These are phyloP conservation scores for Eilema caniola DNA, from an alignment of 2,888 invertebrate species.

Conservation along the genomic window DNA sequence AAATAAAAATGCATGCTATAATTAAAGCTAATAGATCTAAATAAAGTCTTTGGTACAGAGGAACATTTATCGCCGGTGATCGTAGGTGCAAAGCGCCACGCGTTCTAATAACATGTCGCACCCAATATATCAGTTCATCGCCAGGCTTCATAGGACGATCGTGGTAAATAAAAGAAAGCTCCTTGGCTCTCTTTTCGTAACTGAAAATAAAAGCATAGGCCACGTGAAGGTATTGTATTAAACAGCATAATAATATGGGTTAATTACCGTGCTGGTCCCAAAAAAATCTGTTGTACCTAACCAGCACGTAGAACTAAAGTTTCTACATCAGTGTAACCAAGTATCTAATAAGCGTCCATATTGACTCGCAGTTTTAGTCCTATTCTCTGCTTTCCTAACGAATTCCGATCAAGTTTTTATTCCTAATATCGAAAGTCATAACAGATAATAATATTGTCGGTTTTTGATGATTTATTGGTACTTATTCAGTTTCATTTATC, in stretches of 20 bases:
- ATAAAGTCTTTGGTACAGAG: conserved; percentile 19
- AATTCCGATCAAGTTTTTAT: too few relatives aligned
- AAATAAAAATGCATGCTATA: not conserved
- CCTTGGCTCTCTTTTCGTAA: conserved; percentile 56
- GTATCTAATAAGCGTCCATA: not conserved
- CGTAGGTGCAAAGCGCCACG: conserved; percentile 20
- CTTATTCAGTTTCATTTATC: too few relatives aligned
- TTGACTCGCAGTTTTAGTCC: too few relatives aligned
- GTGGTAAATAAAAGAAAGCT: conserved; percentile 63
- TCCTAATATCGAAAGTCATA: too few relatives aligned
- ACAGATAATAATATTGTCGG: too few relatives aligned
- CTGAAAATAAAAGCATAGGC: conserved; percentile 45
- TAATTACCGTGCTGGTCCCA: not conserved
- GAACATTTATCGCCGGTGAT: conserved; percentile 15
- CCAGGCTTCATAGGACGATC: conserved; percentile 57
- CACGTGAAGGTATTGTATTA: not conserved
- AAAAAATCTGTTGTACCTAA: too few relatives aligned
- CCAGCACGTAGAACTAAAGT: not conserved
- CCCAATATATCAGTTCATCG: conserved; percentile 62
- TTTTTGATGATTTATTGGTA: too few relatives aligned
- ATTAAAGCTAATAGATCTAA: conserved; percentile 16
- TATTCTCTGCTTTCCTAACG: too few relatives aligned
- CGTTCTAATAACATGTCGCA: conserved; percentile 62
- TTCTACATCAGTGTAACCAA: not conserved
- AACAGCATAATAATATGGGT: not conserved